Evolutionary conservation across 2,888 invertebrate genomes (phyloP), one percentile per base, ranked within the genome.

Genomic region (Hypsopygia costalis): DNA sequence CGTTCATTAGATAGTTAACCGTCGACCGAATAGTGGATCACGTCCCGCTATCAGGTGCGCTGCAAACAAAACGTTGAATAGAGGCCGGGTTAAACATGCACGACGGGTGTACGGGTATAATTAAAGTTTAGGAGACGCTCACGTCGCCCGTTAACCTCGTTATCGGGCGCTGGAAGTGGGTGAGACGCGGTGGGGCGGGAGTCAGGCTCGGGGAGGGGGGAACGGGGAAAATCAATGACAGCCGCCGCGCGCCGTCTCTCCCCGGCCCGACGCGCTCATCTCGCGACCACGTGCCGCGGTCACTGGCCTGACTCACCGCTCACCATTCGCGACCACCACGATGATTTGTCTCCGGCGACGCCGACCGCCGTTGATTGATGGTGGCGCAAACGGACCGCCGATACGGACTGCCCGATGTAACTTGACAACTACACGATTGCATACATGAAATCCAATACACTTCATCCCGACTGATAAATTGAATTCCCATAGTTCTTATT

Each of bases 121-220:
- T 87, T 88, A 88, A 87, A 88, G 87, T 88, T 88, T 88, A 87
- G 86, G 86, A 87, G 85, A 87, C 85, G 85, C 87, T 86, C 87
- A 86, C 87, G 88, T 87, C 86, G 88, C 88, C 86, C 86, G 87
- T 88, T 88, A 88, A 88, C 88, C 88, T 88, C 87, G 88, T 88
- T 88, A 88, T 88, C 87, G 86, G 86, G 86, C 83, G 86, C 81
- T 86, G 81, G 86, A 86, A 86, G 86, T 86, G 87, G 87, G 87
- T 86, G 86, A 86, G 86, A 86, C 86, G 86, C 80, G 81, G 82
- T 67, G 80, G 79, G 78, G 75, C 64, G 74, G 74, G 77, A 69
- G 69, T 62, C 68, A 66, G 66, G 70, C 66, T 67, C 65, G 76
- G 72, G 76, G 69, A 46, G 70, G 74, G 75, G 78, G 78, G 77